Percentiles rank a stretch among this genome's conserved stretches.
Evolutionary conservation across 1,140 invertebrate genomes (phyloP).

Genomic region (Drosophila mauritiana): DNA sequence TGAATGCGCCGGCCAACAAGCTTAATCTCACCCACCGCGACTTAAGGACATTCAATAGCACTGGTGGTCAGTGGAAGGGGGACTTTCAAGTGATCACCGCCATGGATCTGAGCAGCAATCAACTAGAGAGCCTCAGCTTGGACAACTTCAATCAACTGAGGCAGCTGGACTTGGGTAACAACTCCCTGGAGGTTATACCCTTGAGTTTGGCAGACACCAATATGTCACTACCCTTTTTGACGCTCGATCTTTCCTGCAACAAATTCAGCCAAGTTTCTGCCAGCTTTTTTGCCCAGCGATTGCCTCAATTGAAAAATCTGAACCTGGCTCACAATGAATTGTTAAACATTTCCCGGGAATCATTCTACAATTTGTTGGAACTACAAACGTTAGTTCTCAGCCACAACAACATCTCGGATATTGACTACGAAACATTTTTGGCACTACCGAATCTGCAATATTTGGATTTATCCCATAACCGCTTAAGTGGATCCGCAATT

Average conservation of each 20-base stretch:
- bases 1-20: conserved; percentile 9
- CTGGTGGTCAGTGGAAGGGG: conserved; percentile 52
- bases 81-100: conserved; percentile 50
- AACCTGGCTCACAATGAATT: conserved; percentile 87
- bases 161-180: conserved; percentile 61
- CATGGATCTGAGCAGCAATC: conserved; percentile 64
- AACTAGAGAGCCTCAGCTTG: conserved; percentile 40
- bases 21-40: conserved; percentile 58
- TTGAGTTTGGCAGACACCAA: conserved; percentile 31
- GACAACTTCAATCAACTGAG: conserved; percentile 53
- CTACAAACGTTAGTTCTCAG: conserved; percentile 86
- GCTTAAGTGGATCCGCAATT: conserved; percentile 88
- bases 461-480: conserved; percentile 92
- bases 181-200: conserved; percentile 38
- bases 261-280: conserved; percentile 82
- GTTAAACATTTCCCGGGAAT: conserved; percentile 76
- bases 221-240: conserved; percentile 59
- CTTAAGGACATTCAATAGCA: conserved; percentile 54
- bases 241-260: conserved; percentile 86
- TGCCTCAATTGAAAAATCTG: conserved; percentile 85
- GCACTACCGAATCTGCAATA: conserved; percentile 91
- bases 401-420: conserved; percentile 85
- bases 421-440: conserved; percentile 86
- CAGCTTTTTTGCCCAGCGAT: conserved; percentile 60
- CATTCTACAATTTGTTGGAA: conserved; percentile 76